These are phyloP conservation scores for Mycetomoellerius zeteki DNA, from an alignment of 1,140 invertebrate species.

Conservation along the genomic window DNA sequence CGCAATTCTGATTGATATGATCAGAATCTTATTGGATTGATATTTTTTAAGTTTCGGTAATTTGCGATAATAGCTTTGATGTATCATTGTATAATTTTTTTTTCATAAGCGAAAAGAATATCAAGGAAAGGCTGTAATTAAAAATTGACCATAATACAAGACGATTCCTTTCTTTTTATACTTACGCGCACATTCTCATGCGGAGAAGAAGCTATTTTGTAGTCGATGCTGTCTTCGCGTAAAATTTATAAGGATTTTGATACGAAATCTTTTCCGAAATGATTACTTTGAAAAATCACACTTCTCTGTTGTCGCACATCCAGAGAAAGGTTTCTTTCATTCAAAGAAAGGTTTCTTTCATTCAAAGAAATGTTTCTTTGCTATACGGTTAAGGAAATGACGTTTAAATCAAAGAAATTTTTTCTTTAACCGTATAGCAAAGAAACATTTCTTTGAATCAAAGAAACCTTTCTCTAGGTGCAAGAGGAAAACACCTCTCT, in stretches of 20 bases:
- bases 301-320: background rate
- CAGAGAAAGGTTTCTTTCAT: no score
- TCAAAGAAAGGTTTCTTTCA: no score
- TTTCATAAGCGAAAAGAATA: background rate
- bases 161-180: background rate
- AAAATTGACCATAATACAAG: background rate
- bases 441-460: no score
- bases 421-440: no score
- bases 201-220: background rate
- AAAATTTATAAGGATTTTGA: background rate
- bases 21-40: no score
- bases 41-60: background rate
- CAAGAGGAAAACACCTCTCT: background rate
- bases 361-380: no score
- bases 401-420: no score
- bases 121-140: background rate
- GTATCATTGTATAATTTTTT: background rate
- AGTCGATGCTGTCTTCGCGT: background rate
- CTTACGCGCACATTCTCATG: no score
- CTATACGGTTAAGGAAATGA: no score
- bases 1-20: no score
- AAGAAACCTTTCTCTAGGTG: no score
- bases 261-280: background rate
- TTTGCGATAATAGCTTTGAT: background rate
- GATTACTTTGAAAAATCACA: background rate